Base-by-base conservation (phyloP, 2,888 invertebrate genomes). In the Hyposoter dolosus region DNA sequence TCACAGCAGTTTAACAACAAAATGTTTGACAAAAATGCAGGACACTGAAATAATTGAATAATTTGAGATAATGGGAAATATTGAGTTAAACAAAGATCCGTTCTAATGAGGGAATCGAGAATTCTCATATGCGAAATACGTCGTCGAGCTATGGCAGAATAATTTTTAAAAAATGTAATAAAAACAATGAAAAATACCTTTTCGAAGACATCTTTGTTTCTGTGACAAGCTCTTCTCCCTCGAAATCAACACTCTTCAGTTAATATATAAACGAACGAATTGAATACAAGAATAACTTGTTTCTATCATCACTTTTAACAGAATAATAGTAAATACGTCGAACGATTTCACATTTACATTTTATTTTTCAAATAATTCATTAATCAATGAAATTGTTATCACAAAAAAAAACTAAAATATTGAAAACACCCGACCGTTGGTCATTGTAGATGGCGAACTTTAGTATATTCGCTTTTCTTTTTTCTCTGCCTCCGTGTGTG, bases 201-300 rank as follows among this genome's bases (percentile, higher is more conserved):
- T 94, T 94, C 90, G 94, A 94, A 92, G 94, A 94, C 94, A 94
- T 94, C 91, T 93, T 94, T 91, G 91, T 90, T 90, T 91, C 89
- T 91, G 89, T 87, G 88, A 90, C 88, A 89, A 89, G 90, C 88
- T 87, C 88, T 89, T 90, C 87, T 88, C 88, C 79, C 87, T 88
- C 86, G 88, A 89, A 87, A 90, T 88, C 89, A 91, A 90, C 90
- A 90, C 92, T 89, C 60, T 89, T 88, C 89, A 88, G 80, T 89
- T 56, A 45, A 53, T 50, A 89, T 88, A 88, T 89, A 90, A 88
- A 91, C 45, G 88, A 90, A 91, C 86, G 83, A 90, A 90, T 86
- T 88, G 86, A 90, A 92, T 50, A 43, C 28, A 53, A 83, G 84
- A 86, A 87, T 79, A 88, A 88, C 89, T 88, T 83, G 82, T 85